Evolutionary conservation across 2,113 vertebrate genomes (phyloP), one percentile per base, ranked within the genome.

Genomic region (Sapajus apella): DNA sequence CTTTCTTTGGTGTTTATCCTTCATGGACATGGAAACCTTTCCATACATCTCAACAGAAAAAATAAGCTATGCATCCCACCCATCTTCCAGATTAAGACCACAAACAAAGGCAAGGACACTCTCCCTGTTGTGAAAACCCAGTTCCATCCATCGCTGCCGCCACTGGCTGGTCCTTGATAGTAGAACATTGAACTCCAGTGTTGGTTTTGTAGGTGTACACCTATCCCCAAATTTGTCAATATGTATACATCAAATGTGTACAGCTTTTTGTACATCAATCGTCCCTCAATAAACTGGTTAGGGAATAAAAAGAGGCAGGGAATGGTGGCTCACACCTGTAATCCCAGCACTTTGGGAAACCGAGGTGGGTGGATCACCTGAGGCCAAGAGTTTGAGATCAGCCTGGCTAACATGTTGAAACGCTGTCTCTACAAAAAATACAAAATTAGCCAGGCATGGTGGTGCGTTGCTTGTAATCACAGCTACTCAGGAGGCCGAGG

Each of bases 81-180:
- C 52, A 32, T 90, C 87, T 94, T 75, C 79, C 40, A 30, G 82
- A 96, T 77, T 43, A 90, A 96, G 90, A 90, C 64, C 66, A 73
- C 70, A 75, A 43, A 79, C 58, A 75, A 61, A 82, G 87, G 80
- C 58, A 5, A 52, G 40, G 68, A 50, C 52, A 86, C 45, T 18
- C 82, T 55, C 7, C 47, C 37, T 2, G 55, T 55, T 11, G 35
- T 21, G 43, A 43, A 70, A 82, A 45, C 52, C 37, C 16, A 45
- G 8, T 10, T 4, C 66, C 56, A 13, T 30, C 79, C 64, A 2
- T 47, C 16, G 13, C 68, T 23, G 2, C 21, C 18, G 2, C 66
- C 66, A 6, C 25, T 2, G 55, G 50, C 64, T 21, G 40, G 55
- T 56, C 18, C 40, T 50, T 18, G 10, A 20, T 1, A 68, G 72